Evolutionary conservation across 2,797 vertebrate genomes (phyloP).

Genomic region (Esox lucius): DNA sequence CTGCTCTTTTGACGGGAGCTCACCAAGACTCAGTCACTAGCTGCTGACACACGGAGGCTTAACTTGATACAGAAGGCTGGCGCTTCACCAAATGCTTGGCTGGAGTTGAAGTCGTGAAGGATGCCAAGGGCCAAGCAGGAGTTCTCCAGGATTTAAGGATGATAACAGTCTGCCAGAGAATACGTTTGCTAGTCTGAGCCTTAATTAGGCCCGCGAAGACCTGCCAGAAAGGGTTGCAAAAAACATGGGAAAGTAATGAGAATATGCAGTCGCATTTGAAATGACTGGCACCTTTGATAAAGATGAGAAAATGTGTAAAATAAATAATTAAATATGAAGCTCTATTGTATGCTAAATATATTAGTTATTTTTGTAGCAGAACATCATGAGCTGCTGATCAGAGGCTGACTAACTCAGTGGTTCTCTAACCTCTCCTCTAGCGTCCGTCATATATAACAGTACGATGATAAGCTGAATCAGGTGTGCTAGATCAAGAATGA

Average conservation of each 20-base stretch:
- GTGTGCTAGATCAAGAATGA: too few species aligned
- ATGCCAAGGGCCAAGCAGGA: conserved; percentile 30
- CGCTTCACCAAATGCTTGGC: conserved; percentile 15
- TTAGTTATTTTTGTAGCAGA: too few species aligned
- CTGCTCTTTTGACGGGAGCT: conserved; percentile 9
- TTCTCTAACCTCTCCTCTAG: too few species aligned
- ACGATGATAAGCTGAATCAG: too few species aligned
- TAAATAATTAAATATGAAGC: too few species aligned
- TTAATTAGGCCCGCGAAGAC: conserved; percentile 65
- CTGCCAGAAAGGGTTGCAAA: conserved; percentile 33
- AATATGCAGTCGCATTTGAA: not conserved
- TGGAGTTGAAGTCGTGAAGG: conserved; percentile 29
- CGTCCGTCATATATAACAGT: too few species aligned
- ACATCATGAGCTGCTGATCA: too few species aligned
- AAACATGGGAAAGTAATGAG: conserved; percentile 20
- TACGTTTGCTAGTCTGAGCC: conserved; percentile 33
- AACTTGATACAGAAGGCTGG: conserved; percentile 10
- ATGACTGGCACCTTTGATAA: too few species aligned
- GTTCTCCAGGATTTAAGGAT: conserved; percentile 44
- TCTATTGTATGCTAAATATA: too few species aligned
- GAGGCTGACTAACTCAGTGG: too few species aligned
- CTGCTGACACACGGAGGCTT: not conserved
- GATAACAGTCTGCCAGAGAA: conserved; percentile 39
- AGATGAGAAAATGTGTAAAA: too few species aligned
- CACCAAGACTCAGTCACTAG: not conserved